These are phyloP conservation scores for Oreochromis niloticus DNA, from an alignment of 2,113 vertebrate species.

Conservation along the genomic window DNA sequence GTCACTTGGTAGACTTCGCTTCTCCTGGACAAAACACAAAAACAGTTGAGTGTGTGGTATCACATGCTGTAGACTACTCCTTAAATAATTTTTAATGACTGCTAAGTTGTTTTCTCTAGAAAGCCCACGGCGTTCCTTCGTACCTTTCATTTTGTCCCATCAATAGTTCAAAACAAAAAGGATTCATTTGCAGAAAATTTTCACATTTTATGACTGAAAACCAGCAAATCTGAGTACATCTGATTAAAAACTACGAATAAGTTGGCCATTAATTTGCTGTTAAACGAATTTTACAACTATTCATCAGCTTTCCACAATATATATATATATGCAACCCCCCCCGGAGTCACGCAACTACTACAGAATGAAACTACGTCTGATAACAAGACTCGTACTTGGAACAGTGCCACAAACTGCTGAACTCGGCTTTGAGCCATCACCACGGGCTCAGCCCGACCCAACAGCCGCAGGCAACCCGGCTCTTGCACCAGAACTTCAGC, in stretches of 20 bases:
- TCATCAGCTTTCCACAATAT: not conserved
- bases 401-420: constrained; percentile 92
- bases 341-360: not conserved
- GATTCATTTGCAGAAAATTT: not conserved
- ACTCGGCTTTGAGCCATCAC: constrained; percentile 93
- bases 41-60: not conserved
- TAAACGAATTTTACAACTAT: not conserved
- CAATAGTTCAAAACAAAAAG: not conserved
- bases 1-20: constrained; percentile 76
- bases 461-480: constrained; percentile 79
- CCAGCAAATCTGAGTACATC: not conserved
- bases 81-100: not conserved
- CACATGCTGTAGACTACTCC: not conserved
- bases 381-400: constrained; percentile 55
- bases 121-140: not conserved
- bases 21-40: constrained; percentile 61
- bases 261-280: not conserved
- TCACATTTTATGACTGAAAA: not conserved
- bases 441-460: constrained; percentile 84
- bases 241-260: not conserved
- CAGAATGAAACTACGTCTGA: not conserved
- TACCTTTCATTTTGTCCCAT: not conserved
- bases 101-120: not conserved
- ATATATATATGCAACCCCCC: not conserved
- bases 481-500: constrained; percentile 85